Evolutionary conservation across 2,797 vertebrate genomes (phyloP).

Genomic region (Gastrophryne carolinensis): DNA sequence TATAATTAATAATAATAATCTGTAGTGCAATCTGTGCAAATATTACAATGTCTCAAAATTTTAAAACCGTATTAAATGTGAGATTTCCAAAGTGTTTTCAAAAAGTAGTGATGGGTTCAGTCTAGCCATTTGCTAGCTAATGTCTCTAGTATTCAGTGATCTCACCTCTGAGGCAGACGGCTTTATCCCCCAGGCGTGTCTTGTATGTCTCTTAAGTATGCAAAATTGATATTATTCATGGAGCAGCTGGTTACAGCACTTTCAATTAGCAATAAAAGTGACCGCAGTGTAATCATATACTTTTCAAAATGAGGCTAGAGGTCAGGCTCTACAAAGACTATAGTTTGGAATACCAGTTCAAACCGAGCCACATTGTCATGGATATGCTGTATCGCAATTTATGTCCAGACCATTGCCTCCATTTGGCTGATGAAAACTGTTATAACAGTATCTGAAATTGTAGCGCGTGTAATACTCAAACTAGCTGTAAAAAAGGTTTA

Average conservation of each 20-base stretch:
- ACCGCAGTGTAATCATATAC: conserved; percentile 26
- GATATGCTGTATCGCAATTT: not conserved
- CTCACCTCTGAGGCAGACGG: conserved; percentile 16
- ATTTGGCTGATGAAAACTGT: not conserved
- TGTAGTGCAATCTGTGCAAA: no score
- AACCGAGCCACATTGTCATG: not conserved
- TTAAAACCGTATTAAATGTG: not conserved
- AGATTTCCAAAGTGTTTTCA: not conserved
- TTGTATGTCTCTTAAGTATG: conserved; percentile 20
- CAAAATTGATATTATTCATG: conserved; percentile 19
- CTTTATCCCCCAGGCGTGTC: conserved; percentile 24
- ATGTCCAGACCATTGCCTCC: not conserved
- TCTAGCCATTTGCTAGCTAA: conserved; percentile 15
- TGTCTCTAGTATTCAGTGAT: conserved; percentile 8
- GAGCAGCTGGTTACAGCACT: conserved; percentile 33
- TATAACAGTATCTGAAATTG: no score
- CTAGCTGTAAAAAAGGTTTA: no score
- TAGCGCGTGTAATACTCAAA: no score
- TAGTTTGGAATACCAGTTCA: not conserved
- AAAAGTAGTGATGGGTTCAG: not conserved
- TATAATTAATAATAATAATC: no score
- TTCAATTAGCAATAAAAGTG: conserved; percentile 39
- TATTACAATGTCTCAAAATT: no score
- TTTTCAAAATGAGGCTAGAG: not conserved
- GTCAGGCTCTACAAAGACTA: not conserved